phyloP scores from a whole-genome alignment of 2,113 vertebrate genomes.

The Sus scrofa region T2T-Sscrofa CM000826.6:88783001-88783500 shows the following conservation, averaged over 20 bases:
- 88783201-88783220: not conserved
- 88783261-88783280: not conserved
- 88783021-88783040: not conserved
- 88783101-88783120: slow-evolving; percentile 9
- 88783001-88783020: not conserved
- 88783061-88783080: not conserved
- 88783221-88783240: not conserved
- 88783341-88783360: not conserved
- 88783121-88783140: not conserved
- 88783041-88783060: slow-evolving; percentile 23
- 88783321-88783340: slow-evolving; percentile 32
- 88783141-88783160: not conserved
- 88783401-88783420: not conserved
- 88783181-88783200: not conserved
- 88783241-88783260: slow-evolving; percentile 9
- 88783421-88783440: not conserved
- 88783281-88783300: not conserved
- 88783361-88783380: slow-evolving; percentile 26
- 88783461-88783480: not conserved
- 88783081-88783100: not conserved
- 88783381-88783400: not conserved
- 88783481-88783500: slow-evolving; percentile 4
- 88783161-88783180: not conserved
- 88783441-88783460: not conserved
- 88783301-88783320: not conserved